Conservation (phyloP, 2,888 invertebrate species). For the Apodemia mormo region DNA sequence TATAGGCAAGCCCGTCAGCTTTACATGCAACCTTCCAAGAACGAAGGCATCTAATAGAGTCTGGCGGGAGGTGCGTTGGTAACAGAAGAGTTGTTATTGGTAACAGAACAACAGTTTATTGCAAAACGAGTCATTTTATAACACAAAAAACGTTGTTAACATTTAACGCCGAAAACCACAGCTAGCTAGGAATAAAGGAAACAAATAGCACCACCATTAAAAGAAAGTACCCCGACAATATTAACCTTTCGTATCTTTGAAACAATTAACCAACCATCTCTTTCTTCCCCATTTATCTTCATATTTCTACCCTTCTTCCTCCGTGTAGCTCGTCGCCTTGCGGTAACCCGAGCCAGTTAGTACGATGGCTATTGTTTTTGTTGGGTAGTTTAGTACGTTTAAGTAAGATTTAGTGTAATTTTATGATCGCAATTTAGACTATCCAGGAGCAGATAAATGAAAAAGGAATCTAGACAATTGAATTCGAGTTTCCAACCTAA, state of each 20-base stretch:
- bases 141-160: neutral
- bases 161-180: neutral
- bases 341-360: slow-evolving; percentile 62
- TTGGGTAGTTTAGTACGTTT: slow-evolving; percentile 54
- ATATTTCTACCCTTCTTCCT: slow-evolving; percentile 34
- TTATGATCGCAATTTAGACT: neutral
- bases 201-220: slow-evolving; percentile 40
- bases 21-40: too few species aligned
- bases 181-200: slow-evolving; percentile 31
- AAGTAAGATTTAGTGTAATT: slow-evolving; percentile 36
- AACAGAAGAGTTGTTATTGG: too few species aligned
- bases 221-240: slow-evolving; percentile 44
- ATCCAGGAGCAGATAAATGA: neutral
- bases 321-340: slow-evolving; percentile 52
- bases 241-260: slow-evolving; percentile 54
- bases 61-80: too few species aligned
- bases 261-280: slow-evolving; percentile 53
- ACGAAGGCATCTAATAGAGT: too few species aligned
- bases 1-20: too few species aligned
- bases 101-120: too few species aligned
- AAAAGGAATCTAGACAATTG: neutral
- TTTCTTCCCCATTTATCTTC: slow-evolving; percentile 34
- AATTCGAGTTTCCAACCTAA: neutral
- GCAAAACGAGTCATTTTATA: too few species aligned
- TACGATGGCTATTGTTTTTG: slow-evolving; percentile 65